Base-by-base conservation (phyloP, 2,113 vertebrate species). In the Megaceryle maxima region DNA sequence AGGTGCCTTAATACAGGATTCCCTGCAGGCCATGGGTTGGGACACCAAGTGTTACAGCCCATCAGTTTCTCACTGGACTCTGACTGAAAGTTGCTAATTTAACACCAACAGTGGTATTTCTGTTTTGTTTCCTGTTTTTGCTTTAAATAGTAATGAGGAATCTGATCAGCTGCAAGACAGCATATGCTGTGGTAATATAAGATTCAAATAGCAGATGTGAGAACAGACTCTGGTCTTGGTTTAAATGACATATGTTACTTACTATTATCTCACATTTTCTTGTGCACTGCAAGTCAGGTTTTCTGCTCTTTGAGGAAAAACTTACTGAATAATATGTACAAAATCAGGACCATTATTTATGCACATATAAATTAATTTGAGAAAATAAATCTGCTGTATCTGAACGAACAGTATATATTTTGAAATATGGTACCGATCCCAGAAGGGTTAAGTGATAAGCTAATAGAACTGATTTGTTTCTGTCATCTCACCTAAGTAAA, bases 101-200 rank as follows among this genome's bases (percentile, higher is more conserved):
- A 93, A 41, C 29, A 64, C n/a, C 60, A 84, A 17, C 72, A 74
- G 59, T 64, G 29, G 44, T 63, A 73, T 77, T 77, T 87, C 59
- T 78, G 74, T 59, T 90, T 96, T 94, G 48, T 79, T 97, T 95
- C 91, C 79, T 88, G 75, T 21, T 92, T 77, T 78, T 53, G 28
- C 86, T 95, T 92, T 88, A 95, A 88, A 87, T 79, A 86, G 39
- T 67, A 80, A 59, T 59, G 72, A 83, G 60, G 64, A 93, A 90
- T 79, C 60, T 94, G 83, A 93, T 86, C 66, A 88, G 35, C 62
- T 92, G 19, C 19, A 91, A 72, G 94, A 68, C 43, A 88, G 64
- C 64, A 96, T 88, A 82, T 93, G 80, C 48, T 92, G 48, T 66
- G 33, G 76, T 68, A 92, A 87, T 73, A 17, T 12, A 83, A 59